Conservation (phyloP, 2,797 vertebrate species). For the Natrix natrix region DNA sequence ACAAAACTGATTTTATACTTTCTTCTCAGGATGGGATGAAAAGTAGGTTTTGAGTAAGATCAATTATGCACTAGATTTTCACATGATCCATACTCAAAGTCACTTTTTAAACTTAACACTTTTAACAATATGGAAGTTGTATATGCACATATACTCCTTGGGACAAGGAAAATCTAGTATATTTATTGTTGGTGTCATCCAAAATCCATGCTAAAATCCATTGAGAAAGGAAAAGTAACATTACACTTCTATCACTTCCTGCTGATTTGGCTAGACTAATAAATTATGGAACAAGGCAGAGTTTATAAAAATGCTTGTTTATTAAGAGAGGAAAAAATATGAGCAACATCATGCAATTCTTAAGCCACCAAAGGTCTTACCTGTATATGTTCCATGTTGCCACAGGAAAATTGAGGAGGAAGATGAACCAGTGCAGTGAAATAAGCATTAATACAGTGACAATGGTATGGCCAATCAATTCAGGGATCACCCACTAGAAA, state of each 20-base stretch:
- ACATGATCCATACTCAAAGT: background rate
- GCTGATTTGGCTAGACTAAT: background rate
- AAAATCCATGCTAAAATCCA: background rate
- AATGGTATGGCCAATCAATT: constrained; percentile 86
- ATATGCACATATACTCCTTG: background rate
- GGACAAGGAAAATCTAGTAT: background rate
- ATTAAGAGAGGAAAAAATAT: background rate
- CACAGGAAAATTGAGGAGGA: constrained; percentile 93
- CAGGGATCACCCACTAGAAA: constrained; percentile 90
- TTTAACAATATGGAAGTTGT: background rate
- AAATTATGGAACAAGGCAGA: background rate
- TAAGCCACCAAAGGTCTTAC: constrained; percentile 65
- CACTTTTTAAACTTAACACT: background rate
- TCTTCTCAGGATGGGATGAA: background rate
- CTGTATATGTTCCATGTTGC: constrained; percentile 93
- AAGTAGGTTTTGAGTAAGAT: background rate
- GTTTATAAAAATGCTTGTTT: background rate
- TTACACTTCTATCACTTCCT: background rate
- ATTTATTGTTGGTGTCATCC: background rate
- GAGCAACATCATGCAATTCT: background rate
- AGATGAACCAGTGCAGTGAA: constrained; percentile 97
- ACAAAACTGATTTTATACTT: background rate
- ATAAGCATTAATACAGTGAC: constrained; percentile 90
- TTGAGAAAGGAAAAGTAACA: background rate
- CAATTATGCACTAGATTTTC: background rate